Conservation (phyloP, 2,113 vertebrate species). For the Cyprinodon variegatus region DNA sequence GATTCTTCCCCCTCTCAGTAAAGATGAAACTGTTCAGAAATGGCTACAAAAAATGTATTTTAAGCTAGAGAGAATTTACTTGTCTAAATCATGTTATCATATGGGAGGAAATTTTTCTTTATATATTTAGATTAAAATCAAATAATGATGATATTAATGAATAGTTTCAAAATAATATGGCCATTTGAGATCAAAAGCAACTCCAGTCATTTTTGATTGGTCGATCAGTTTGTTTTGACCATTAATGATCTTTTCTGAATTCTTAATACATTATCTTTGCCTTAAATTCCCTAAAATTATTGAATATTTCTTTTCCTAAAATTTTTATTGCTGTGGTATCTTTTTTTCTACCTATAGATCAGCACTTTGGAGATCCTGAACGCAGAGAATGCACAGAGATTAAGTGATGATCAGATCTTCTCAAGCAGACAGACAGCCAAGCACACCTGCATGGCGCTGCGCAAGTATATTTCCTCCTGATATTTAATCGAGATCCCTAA, state of each 20-base stretch:
- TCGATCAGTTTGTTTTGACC: no score
- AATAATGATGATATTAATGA: no score
- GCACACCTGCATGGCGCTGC: conserved; percentile 96
- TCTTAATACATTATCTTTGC: no score
- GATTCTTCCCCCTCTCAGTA: not conserved
- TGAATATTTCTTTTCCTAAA: not conserved
- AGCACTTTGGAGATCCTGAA: conserved; percentile 95
- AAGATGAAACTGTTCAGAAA: not conserved
- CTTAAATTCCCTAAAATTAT: not conserved
- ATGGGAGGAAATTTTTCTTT: not conserved
- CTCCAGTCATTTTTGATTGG: no score
- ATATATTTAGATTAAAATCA: not conserved
- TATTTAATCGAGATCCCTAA: not conserved
- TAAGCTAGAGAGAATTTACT: not conserved
- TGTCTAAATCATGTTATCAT: no score
- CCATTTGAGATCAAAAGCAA: no score
- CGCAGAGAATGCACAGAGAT: conserved; percentile 83
- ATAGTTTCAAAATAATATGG: no score
- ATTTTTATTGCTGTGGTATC: not conserved
- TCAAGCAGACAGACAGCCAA: conserved; percentile 94
- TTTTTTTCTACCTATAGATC: conserved; percentile 75
- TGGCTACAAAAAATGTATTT: not conserved
- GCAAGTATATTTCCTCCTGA: conserved; percentile 76
- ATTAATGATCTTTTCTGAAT: no score
- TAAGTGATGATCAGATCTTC: conserved; percentile 96